These are phyloP conservation scores for Nezara viridula DNA, from an alignment of 2,888 invertebrate species.

Conservation along the genomic window DNA sequence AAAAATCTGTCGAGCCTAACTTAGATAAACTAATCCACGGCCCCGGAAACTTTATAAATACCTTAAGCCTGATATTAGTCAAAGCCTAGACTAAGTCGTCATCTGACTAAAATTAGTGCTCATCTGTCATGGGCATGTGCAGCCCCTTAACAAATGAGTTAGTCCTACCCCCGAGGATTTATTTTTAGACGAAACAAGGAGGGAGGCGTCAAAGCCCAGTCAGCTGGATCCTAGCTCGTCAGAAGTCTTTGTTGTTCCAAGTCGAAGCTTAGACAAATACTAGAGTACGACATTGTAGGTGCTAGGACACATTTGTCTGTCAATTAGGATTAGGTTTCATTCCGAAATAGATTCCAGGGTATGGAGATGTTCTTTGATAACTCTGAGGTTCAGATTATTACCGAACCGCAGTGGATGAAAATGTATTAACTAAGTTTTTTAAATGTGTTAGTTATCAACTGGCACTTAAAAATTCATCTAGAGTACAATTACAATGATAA, in stretches of 20 bases:
- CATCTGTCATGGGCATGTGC: conserved; percentile 48
- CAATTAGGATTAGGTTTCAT: conserved; percentile 9
- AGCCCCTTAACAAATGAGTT: conserved; percentile 52
- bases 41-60: conserved; percentile 14
- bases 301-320: conserved; percentile 38
- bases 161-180: conserved; percentile 25
- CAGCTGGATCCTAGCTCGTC: conserved; percentile 15
- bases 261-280: conserved; percentile 10
- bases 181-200: neutral
- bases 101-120: conserved; percentile 52
- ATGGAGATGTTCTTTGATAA: neutral
- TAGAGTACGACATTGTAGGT: neutral
- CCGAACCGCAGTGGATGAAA: neutral
- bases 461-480: too few relatives aligned
- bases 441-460: too few relatives aligned
- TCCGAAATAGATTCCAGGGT: neutral
- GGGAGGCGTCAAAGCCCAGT: conserved; percentile 46
- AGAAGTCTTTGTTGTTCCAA: conserved; percentile 16
- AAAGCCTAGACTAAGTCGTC: neutral
- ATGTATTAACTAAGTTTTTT: neutral
- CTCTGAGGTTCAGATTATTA: neutral
- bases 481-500: too few relatives aligned
- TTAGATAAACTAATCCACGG: neutral
- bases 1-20: neutral
- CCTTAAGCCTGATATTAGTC: conserved; percentile 23